Evolutionary conservation across 2,113 vertebrate species (phyloP).

Genomic region (Lamprologus tigripictilis): DNA sequence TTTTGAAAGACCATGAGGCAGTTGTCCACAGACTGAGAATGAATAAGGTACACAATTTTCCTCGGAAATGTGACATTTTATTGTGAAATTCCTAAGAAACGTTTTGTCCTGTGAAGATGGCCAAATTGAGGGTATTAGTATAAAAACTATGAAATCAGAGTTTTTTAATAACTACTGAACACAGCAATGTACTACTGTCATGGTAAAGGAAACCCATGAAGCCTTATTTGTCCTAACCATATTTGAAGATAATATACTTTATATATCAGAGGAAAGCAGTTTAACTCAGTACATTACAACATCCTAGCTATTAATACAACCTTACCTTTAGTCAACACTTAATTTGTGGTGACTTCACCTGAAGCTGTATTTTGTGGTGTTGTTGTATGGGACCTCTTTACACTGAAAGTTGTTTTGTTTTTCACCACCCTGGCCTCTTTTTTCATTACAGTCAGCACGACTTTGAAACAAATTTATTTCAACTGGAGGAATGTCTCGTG

Average conservation of each 20-base stretch:
- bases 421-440: not conserved
- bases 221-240: not conserved
- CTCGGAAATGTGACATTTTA: not conserved
- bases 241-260: not conserved
- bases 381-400: not conserved
- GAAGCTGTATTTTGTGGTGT: not conserved
- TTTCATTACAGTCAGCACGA: not conserved
- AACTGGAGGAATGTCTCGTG: not conserved
- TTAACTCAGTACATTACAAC: not conserved
- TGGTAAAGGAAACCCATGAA: not conserved
- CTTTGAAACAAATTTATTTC: not conserved
- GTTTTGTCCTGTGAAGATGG: not conserved
- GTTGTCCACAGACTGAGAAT: conserved; percentile 86
- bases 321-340: not conserved
- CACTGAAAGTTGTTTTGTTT: not conserved
- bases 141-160: not conserved
- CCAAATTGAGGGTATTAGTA: not conserved
- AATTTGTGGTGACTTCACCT: not conserved
- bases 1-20: conserved; percentile 86
- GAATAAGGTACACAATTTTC: conserved; percentile 78
- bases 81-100: not conserved
- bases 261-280: not conserved
- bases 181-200: not conserved
- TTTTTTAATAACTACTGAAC: not conserved
- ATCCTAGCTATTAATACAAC: not conserved